Conservation (phyloP, 2,113 vertebrate species). For the rabbit (Oryctolagus cuniculus) region DNA sequence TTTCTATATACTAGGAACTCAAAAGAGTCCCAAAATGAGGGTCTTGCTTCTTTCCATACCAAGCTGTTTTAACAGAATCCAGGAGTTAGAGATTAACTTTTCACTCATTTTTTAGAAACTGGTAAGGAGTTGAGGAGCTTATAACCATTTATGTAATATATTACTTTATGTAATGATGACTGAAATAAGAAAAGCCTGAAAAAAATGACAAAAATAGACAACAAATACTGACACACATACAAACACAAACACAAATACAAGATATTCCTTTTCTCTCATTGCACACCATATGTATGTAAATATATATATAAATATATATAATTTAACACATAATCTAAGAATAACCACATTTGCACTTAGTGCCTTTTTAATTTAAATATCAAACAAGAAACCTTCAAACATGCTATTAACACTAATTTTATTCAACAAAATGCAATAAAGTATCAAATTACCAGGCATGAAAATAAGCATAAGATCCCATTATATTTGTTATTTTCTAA, state of each 20-base stretch:
- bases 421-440: constrained; percentile 63
- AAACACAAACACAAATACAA: not conserved
- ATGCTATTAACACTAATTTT: constrained; percentile 71
- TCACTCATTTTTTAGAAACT: not conserved
- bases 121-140: not conserved
- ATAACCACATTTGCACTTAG: not conserved
- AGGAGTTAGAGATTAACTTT: not conserved
- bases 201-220: not conserved
- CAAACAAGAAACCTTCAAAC: constrained; percentile 41
- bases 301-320: not conserved
- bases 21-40: not conserved
- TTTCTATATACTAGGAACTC: not conserved
- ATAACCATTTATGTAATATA: not conserved
- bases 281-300: not conserved
- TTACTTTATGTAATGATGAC: not conserved
- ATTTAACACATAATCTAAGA: not conserved
- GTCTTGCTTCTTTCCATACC: not conserved
- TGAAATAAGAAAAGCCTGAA: not conserved
- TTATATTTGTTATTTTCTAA: constrained; percentile 34
- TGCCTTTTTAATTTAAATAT: constrained; percentile 30
- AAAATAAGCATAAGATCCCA: constrained; percentile 74
- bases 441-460: not conserved
- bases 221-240: not conserved
- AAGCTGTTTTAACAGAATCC: not conserved
- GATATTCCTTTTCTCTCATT: not conserved